Percentiles rank a stretch among this genome's conserved stretches.
Conservation (phyloP, 2,888 invertebrate species). For the Tricholauxania praeusta region DNA sequence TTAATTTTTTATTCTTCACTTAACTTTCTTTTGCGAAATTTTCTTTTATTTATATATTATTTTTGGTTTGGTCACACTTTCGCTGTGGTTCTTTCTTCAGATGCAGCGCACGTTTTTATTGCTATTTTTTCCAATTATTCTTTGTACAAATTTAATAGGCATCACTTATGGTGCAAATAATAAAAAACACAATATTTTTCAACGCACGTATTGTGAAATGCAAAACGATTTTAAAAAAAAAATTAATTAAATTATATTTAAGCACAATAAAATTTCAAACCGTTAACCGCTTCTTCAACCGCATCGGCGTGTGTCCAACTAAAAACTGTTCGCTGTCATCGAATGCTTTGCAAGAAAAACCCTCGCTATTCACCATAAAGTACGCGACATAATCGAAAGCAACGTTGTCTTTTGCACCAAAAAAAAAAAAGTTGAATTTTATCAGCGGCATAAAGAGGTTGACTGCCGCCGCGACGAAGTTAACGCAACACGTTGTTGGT, state of each 20-base stretch:
- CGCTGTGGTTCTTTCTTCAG: conserved; percentile 32
- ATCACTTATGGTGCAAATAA: background rate
- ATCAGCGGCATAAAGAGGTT: conserved; percentile 1
- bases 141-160: too few species aligned
- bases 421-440: background rate
- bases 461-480: conserved; percentile 7
- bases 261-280: conserved; percentile 36
- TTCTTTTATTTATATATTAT: conserved; percentile 6
- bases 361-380: conserved; percentile 43
- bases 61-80: conserved; percentile 46
- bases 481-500: background rate
- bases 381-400: conserved; percentile 13
- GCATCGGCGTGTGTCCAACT: conserved; percentile 58
- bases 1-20: conserved; percentile 5
- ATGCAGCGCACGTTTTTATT: conserved; percentile 26
- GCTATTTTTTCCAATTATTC: conserved; percentile 15
- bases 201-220: background rate
- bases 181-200: background rate
- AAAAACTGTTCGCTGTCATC: conserved; percentile 59
- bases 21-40: conserved; percentile 8
- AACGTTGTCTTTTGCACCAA: too few species aligned
- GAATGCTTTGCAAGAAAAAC: conserved; percentile 62
- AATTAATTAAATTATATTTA: background rate
- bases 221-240: background rate
- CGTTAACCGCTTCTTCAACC: conserved; percentile 57